Evolutionary conservation across 2,113 vertebrate genomes (phyloP), one percentile per base, ranked within the genome.

Genomic region (Apeltes quadracus): DNA sequence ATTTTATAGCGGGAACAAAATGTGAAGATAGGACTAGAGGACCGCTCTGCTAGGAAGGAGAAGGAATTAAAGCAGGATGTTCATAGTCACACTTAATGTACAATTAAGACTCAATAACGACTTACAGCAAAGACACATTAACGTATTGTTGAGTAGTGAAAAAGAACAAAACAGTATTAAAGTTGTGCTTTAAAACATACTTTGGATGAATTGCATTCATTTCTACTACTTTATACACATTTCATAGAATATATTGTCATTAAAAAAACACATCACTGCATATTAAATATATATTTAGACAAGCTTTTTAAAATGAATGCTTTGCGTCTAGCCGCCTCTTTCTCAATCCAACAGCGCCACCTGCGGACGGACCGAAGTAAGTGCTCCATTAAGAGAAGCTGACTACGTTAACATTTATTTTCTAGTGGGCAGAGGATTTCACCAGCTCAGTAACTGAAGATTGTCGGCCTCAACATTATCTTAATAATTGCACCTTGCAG

Each of bases 331-430:
- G 3, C 46, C 38, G 48, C 2, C 1, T 61, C 38, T 63, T 34
- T 66, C n/a, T 57, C 4, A 63, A 56, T 71, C 22, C 50, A 69
- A 89, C 73, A 87, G 16, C 48, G 75, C 85, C 91, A 82, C 75
- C 90, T 92, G 76, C 39, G 81, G 88, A 85, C 36, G 41, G 7
- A 39, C 18, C 12, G 0, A 56, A 76, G 64, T 13, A 64, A 29
- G 44, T 57, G 46, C 71, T 48, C 7, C 13, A 43, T 16, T 25
- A 20, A 34, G 38, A 2, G 4, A 38, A 41, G 53, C 27, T 7
- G 22, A 55, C 6, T 3, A 38, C 29, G 38, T 51, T 10, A n/a
- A 25, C 11, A 36, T 50, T 18, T 23, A 10, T 23, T 27, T 27
- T 27, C 22, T 32, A 18, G 23, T 53, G 34, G 7, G 16, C 22